Evolutionary conservation across 1,140 invertebrate genomes (phyloP).

Genomic region (Bombus soroeensis): DNA sequence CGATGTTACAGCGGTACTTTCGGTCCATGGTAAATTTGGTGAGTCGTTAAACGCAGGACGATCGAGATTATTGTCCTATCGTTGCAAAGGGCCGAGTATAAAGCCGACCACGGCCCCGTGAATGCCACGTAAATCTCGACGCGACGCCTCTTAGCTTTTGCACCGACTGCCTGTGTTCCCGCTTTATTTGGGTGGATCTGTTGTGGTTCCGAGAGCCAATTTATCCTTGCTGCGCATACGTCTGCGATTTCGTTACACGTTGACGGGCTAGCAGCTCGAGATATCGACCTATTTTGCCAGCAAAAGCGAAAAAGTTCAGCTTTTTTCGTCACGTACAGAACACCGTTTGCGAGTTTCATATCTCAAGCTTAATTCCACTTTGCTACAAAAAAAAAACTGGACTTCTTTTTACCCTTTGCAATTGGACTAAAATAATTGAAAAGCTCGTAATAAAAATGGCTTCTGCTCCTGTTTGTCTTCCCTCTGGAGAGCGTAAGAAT

Average conservation of each 20-base stretch:
- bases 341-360: neutral
- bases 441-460: neutral
- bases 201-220: conserved; percentile 12
- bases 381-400: too few relatives aligned
- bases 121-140: conserved; percentile 45
- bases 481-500: too few relatives aligned
- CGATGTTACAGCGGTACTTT: conserved; percentile 22
- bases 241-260: neutral
- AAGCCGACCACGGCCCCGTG: conserved; percentile 8
- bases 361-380: neutral
- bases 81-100: conserved; percentile 9
- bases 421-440: neutral
- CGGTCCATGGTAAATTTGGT: conserved; percentile 13
- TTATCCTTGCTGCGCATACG: neutral
- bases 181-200: conserved; percentile 6
- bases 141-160: conserved; percentile 20
- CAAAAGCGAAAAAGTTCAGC: neutral
- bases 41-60: conserved; percentile 31
- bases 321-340: neutral
- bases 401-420: neutral
- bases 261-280: neutral
- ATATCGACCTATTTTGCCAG: neutral
- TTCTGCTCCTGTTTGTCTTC: too few relatives aligned
- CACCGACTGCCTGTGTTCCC: neutral
- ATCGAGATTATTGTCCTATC: conserved; percentile 46